Conservation (phyloP, 2,113 vertebrate genomes). For the Glareola pratincola region DNA sequence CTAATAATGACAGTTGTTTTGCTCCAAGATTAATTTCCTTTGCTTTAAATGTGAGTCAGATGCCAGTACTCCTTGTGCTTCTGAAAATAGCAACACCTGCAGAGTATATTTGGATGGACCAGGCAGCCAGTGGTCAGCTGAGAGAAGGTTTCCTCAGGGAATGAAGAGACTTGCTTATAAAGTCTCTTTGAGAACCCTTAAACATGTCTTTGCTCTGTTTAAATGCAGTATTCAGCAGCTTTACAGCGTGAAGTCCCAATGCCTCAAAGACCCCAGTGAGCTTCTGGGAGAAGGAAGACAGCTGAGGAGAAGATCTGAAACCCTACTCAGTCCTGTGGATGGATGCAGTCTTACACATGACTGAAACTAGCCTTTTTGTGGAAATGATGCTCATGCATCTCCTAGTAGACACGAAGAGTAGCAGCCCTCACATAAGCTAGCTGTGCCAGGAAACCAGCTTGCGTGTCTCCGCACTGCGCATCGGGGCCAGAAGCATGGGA, state of each 20-base stretch:
- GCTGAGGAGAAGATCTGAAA: background rate
- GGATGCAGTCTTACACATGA: background rate
- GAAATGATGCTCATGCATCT: background rate
- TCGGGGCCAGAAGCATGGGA: background rate
- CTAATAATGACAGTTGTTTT: conserved; percentile 38
- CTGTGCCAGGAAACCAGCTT: background rate
- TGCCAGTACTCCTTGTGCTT: conserved; percentile 10
- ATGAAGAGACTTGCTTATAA: background rate
- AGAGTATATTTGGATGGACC: conserved; percentile 3
- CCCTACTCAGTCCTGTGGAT: background rate
- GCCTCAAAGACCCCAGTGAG: background rate
- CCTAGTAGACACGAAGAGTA: background rate
- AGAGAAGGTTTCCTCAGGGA: conserved; percentile 4
- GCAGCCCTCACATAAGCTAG: background rate
- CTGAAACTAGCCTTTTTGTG: background rate
- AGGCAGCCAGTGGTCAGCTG: background rate
- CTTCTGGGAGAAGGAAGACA: background rate
- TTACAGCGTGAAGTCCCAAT: background rate
- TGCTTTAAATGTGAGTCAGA: conserved; percentile 50
- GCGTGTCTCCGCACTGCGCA: background rate
- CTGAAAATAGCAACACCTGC: conserved; percentile 48
- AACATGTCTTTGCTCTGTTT: conserved; percentile 17
- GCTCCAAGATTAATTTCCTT: conserved; percentile 60
- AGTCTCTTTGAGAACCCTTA: conserved; percentile 9
- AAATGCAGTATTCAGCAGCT: conserved; percentile 7